Base-by-base conservation (phyloP, 1,140 invertebrate species). In the Drosophila asahinai region DNA sequence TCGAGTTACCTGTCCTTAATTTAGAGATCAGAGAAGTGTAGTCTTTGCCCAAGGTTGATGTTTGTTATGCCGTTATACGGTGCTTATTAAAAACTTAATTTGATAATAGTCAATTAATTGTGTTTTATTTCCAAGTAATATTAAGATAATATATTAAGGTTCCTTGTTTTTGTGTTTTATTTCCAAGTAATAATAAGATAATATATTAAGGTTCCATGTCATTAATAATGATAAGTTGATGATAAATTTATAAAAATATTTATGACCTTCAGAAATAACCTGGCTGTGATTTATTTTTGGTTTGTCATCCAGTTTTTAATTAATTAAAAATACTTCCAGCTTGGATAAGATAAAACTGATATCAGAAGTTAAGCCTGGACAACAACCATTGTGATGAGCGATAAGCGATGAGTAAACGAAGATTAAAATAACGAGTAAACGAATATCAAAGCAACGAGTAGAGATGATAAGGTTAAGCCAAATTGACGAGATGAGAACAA, bases 1-100 rank as follows among this genome's bases (percentile, higher is more conserved):
- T n/a, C 45, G 15, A 57, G 22, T 38, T 63, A 63, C 33, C 61
- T 64, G 54, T 8, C 11, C 15, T 57, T 27, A 55, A 40, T 27
- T 15, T 55, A 55, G 9, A 30, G 33, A 7, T 19, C 3, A 38
- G 38, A 38, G 40, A 59, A 40, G 5, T 22, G 7, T 59, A 30
- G 62, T 59, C 17, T 49, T 30, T 49, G 57, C 9, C 36, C 52
- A 22, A 40, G 19, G 19, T 55, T 15, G 14, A 42, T 22, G 54
- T 30, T 25, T 22, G 27, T 12, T 12, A 25, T 11, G 12, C 33
- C 8, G 51, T 42, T 64, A 64, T 55, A 25, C 52, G 30, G 60
- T 17, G 15, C 22, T 43, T 25, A 62, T 25, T 45, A 62, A 22
- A 62, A 36, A 19, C 22, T 17, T 2, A n/a, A 36, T 65, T 63